These are phyloP conservation scores for Hetaerina titia DNA, from an alignment of 2,888 invertebrate species.

Conservation along the genomic window DNA sequence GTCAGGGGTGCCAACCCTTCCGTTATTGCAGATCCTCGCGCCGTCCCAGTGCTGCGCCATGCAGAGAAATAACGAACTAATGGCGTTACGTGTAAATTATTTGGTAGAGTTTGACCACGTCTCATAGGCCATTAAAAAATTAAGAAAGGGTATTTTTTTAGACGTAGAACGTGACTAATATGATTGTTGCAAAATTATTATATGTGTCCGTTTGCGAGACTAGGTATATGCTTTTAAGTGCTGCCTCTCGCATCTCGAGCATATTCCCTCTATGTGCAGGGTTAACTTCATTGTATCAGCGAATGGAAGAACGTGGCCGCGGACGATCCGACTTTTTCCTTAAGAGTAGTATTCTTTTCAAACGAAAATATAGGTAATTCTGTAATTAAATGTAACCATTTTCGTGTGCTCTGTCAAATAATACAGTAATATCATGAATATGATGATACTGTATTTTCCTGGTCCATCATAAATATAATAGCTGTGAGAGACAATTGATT, in stretches of 20 bases:
- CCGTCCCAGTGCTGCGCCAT: background rate
- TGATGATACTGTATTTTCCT: too few species aligned
- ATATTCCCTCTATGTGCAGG: background rate
- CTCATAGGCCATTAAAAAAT: background rate
- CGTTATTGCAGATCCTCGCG: background rate
- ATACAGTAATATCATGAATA: too few species aligned
- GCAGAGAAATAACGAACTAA: background rate
- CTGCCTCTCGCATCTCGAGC: background rate
- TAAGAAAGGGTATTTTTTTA: background rate
- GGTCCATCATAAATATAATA: too few species aligned
- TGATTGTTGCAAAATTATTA: background rate
- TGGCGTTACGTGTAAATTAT: background rate
- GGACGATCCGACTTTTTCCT: background rate
- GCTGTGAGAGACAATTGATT: too few species aligned
- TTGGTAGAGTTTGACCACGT: background rate
- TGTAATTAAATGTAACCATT: too few species aligned
- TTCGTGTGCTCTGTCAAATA: too few species aligned
- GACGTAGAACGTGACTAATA: background rate
- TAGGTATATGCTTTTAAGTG: too few species aligned
- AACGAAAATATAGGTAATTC: too few species aligned
- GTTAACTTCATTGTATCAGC: background rate
- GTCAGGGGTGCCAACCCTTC: background rate
- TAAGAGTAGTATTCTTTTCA: too few species aligned
- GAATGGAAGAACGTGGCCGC: background rate
- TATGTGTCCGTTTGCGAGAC: background rate